Conservation (phyloP, 2,888 invertebrate genomes). For the Apantesis nais region DNA sequence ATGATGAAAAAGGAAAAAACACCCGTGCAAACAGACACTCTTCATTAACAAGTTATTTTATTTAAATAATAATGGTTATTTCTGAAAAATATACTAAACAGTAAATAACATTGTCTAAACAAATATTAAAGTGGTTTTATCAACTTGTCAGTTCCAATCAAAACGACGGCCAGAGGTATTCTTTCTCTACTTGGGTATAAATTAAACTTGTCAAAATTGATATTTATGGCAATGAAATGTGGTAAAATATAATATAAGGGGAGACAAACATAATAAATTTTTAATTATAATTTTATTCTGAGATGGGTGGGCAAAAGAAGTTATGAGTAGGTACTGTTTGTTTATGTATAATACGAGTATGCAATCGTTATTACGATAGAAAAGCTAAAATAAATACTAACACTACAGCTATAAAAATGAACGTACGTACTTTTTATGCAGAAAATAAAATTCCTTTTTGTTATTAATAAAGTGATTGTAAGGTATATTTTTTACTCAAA, state of each 20-base stretch:
- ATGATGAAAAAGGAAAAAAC: too few relatives aligned
- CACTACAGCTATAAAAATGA: too few relatives aligned
- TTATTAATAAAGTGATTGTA: too few relatives aligned
- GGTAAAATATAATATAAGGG: conserved; percentile 48
- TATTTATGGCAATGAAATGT: conserved; percentile 55
- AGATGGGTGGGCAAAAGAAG: neutral
- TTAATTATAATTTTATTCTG: conserved; percentile 31
- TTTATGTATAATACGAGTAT: conserved; percentile 3
- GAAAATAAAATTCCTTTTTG: too few relatives aligned
- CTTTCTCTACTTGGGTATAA: conserved; percentile 46
- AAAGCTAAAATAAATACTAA: too few relatives aligned
- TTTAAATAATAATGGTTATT: too few relatives aligned
- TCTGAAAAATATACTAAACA: neutral
- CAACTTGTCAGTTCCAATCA: conserved; percentile 45
- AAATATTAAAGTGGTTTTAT: conserved; percentile 31
- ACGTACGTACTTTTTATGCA: neutral
- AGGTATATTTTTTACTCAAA: too few relatives aligned
- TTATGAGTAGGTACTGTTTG: conserved; percentile 13
- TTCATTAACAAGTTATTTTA: too few relatives aligned
- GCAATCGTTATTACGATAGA: neutral
- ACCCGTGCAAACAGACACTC: too few relatives aligned
- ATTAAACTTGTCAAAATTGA: conserved; percentile 59
- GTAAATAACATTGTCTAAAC: neutral
- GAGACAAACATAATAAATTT: conserved; percentile 24
- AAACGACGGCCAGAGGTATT: conserved; percentile 48